Evolutionary conservation across 2,797 vertebrate genomes (phyloP).

Genomic region (Tarsius wallacei): DNA sequence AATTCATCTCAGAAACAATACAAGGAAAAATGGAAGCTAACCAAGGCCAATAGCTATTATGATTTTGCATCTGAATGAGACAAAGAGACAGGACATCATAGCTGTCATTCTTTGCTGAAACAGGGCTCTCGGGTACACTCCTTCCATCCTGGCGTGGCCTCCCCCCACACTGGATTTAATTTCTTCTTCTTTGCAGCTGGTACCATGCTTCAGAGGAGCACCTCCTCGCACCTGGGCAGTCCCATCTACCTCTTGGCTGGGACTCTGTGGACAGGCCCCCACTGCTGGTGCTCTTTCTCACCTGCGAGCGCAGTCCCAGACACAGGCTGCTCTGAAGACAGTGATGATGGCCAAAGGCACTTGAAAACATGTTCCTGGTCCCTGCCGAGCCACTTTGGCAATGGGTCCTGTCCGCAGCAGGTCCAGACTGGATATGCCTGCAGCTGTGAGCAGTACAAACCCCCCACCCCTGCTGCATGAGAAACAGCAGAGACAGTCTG

Average conservation of each 20-base stretch:
- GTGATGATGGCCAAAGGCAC: constrained; percentile 60
- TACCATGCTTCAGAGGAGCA: neutral
- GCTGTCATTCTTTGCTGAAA: constrained; percentile 14
- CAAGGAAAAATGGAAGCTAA: constrained; percentile 43
- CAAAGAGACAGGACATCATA: neutral
- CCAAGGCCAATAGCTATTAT: neutral
- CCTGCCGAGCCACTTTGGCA: constrained; percentile 64
- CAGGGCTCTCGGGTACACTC: neutral
- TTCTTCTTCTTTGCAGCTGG: neutral
- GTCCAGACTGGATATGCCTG: neutral
- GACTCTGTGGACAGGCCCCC: neutral
- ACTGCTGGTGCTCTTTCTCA: neutral
- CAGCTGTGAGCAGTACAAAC: neutral
- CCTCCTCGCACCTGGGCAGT: neutral
- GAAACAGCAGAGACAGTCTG: neutral
- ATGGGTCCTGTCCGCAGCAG: neutral
- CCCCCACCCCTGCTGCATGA: neutral
- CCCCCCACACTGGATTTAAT: neutral
- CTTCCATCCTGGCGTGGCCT: neutral
- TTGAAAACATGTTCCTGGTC: constrained; percentile 71
- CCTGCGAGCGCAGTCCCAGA: neutral
- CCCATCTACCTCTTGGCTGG: neutral
- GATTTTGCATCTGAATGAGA: constrained; percentile 20
- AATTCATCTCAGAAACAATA: constrained; percentile 54
- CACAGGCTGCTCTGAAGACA: constrained; percentile 10